Percentiles rank a stretch among this genome's conserved stretches.
These are phyloP conservation scores for Albula glossodonta DNA, from an alignment of 2,113 vertebrate genomes.

Conservation along the genomic window DNA sequence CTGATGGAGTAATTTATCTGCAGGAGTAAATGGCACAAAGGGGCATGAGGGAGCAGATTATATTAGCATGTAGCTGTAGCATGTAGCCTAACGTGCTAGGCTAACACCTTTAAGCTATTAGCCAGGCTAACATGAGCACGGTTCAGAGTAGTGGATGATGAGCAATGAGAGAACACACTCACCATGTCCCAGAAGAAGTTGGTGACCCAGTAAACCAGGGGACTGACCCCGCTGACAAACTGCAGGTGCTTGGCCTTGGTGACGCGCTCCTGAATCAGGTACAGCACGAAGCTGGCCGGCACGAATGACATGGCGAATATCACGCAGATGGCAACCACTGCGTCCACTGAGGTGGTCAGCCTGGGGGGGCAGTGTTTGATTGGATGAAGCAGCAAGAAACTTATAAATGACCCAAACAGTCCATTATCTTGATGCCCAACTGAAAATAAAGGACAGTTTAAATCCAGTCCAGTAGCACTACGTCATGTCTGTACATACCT, in stretches of 20 bases:
- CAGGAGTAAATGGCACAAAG: constrained; percentile 29
- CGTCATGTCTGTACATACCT: too few species aligned
- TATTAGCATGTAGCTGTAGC: too few species aligned
- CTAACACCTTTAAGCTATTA: too few species aligned
- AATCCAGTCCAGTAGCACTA: too few species aligned
- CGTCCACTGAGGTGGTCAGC: constrained; percentile 89
- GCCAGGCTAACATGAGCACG: too few species aligned
- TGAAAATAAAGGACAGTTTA: too few species aligned
- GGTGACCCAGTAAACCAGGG: constrained; percentile 85
- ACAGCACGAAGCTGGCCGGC: constrained; percentile 94
- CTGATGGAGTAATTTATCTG: constrained; percentile 89
- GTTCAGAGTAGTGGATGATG: too few species aligned
- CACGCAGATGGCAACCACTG: constrained; percentile 90
- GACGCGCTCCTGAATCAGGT: constrained; percentile 92
- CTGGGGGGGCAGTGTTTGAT: constrained; percentile 55
- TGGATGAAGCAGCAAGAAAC: neutral
- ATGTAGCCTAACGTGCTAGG: too few species aligned
- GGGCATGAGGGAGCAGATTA: neutral
- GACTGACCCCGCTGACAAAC: constrained; percentile 92
- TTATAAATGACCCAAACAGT: too few species aligned
- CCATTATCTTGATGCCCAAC: too few species aligned
- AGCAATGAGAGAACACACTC: constrained; percentile 43
- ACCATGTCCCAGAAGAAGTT: constrained; percentile 97
- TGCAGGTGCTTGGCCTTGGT: constrained; percentile 94
- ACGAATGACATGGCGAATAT: constrained; percentile 98